Evolutionary conservation across 2,797 vertebrate species (phyloP), one percentile per base, ranked within the genome.

Genomic region (Enteromius radiatus): DNA sequence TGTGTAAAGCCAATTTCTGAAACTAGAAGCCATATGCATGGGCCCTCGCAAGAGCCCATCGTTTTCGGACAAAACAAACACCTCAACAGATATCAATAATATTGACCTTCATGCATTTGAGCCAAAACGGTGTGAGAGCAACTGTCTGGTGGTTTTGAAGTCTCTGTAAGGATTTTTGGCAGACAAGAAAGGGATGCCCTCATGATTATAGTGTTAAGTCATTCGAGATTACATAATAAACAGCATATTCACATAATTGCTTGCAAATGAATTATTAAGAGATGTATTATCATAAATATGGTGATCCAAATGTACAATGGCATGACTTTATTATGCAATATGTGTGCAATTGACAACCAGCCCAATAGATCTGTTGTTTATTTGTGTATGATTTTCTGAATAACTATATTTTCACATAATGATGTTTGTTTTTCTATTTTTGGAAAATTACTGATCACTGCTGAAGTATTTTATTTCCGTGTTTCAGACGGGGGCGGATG

Each of bases 291-390:
- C 82, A 76, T 67, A 76, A 41, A 71, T 86, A 80, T 70, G 76
- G 43, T 59, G 59, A 84, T 84, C 84, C 63, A 82, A 45, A 49
- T 76, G 88, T 88, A 76, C 80, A 78, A 84, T 76, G 73, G 86
- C 86, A 87, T 85, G 88, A 80, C 83, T 86, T 86, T 86, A 76
- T 84, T 83, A 87, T 82, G 81, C 86, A 87, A 80, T 77, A 73
- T 81, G 80, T 84, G 82, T 88, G 31, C 36, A 74, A 4, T 41
- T 36, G n/a, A 69, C 63, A 65, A 49, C 43, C 56, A 54, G 49
- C 61, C 64, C 59, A 45, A 26, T 17, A 15, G 4, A 54, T 15
- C 23, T 59, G 41, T 47, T 23, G 15, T 49, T 74, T 54, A 26
- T 15, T 68, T n/a, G 19, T n/a, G 14, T 38, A 26, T 67, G 12